phyloP scores from a whole-genome alignment of 2,888 invertebrate genomes.

The Portevinia maculata region DNA sequence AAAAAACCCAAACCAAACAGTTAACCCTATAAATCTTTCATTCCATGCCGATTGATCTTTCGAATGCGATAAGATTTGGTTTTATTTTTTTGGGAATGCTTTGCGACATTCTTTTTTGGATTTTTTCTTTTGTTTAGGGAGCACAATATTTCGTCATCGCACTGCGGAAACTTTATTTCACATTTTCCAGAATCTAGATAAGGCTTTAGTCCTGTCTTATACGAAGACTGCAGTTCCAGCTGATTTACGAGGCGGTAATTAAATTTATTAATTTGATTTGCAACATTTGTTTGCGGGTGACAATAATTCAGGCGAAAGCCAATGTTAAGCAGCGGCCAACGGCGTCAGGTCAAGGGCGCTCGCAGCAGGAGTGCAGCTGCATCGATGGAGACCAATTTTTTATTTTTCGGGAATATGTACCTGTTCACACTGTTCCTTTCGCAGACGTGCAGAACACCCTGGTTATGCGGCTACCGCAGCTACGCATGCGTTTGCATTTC shows the following conservation, averaged over 20 bases:
- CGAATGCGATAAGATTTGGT: conserved; percentile 45
- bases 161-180: conserved; percentile 42
- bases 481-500: conserved; percentile 46
- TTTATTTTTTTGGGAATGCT: conserved; percentile 33
- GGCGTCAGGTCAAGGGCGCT: conserved; percentile 22
- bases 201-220: not conserved
- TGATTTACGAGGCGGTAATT: conserved; percentile 75
- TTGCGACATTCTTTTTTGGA: conserved; percentile 39
- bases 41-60: conserved; percentile 67
- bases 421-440: conserved; percentile 52
- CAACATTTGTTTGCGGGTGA: conserved; percentile 66
- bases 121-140: conserved; percentile 33
- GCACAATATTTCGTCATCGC: conserved; percentile 52
- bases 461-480: conserved; percentile 47
- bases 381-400: conserved; percentile 23
- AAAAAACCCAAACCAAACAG: conserved; percentile 1
- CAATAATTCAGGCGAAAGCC: conserved; percentile 38
- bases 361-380: conserved; percentile 65
- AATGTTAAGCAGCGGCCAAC: conserved; percentile 17
- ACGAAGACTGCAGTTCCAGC: conserved; percentile 31
- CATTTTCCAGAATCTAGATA: conserved; percentile 51
- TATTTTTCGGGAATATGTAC: conserved; percentile 26
- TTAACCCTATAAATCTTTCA: conserved; percentile 68
- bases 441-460: conserved; percentile 57
- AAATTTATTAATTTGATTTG: conserved; percentile 75